Percentiles rank a stretch among this genome's conserved stretches.
These are phyloP conservation scores for Oligia strigilis DNA, from an alignment of 2,888 invertebrate genomes.

Conservation along the genomic window DNA sequence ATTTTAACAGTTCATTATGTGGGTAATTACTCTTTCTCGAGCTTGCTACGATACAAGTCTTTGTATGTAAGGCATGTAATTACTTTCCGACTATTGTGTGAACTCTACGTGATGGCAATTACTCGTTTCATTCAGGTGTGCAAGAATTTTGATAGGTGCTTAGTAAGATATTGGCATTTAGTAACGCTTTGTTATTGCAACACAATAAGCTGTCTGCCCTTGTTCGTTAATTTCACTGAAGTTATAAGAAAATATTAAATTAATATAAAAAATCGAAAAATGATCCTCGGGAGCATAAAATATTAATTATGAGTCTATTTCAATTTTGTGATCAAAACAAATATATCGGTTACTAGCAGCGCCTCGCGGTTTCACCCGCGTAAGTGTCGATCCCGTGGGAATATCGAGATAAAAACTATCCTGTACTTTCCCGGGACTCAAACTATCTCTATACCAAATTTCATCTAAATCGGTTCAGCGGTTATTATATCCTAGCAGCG, in stretches of 20 bases:
- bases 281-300: background rate
- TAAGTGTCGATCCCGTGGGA: no score
- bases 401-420: no score
- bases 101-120: slow-evolving; percentile 50
- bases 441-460: no score
- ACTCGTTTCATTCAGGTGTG: slow-evolving; percentile 46
- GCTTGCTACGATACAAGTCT: slow-evolving; percentile 34
- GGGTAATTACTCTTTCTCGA: slow-evolving; percentile 36
- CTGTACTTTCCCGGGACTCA: no score
- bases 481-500: no score
- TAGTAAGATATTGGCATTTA: slow-evolving; percentile 31
- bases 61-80: slow-evolving; percentile 46
- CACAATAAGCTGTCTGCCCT: slow-evolving; percentile 3
- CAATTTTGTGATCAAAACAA: background rate
- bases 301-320: background rate
- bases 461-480: no score
- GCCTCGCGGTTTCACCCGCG: no score
- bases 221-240: slow-evolving; percentile 16
- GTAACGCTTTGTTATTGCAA: slow-evolving; percentile 19
- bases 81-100: slow-evolving; percentile 51
- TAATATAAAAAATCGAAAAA: background rate
- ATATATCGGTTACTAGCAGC: background rate
- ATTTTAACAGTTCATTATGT: slow-evolving; percentile 35
- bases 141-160: slow-evolving; percentile 30
- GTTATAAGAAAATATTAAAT: background rate